Evolutionary conservation across 2,888 invertebrate genomes (phyloP).

Genomic region (Ptychoptera albimana): DNA sequence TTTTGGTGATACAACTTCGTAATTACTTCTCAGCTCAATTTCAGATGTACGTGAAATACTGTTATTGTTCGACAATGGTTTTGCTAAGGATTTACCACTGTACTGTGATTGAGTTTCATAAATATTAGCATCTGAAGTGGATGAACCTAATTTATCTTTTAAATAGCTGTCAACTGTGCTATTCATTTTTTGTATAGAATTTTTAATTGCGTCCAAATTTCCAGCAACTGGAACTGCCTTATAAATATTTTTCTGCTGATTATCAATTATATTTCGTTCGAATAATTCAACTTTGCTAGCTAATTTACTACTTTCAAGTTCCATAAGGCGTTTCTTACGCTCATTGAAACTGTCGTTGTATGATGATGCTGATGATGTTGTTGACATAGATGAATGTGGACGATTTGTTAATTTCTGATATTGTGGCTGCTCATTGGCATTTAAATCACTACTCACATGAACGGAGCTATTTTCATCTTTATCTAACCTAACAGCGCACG

Average conservation of each 20-base stretch:
- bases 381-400: slow-evolving; percentile 43
- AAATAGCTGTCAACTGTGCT: slow-evolving; percentile 30
- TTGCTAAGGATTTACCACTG: background rate
- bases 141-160: slow-evolving; percentile 22
- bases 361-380: slow-evolving; percentile 31
- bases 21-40: slow-evolving; percentile 7
- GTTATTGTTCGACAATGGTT: background rate
- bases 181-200: slow-evolving; percentile 30
- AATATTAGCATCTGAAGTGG: background rate
- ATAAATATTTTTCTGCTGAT: no score
- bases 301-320: slow-evolving; percentile 8
- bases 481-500: no score
- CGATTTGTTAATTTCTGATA: slow-evolving; percentile 17
- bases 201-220: slow-evolving; percentile 21
- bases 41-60: slow-evolving; percentile 6
- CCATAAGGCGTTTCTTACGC: slow-evolving; percentile 16
- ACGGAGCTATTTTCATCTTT: no score
- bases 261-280: slow-evolving; percentile 13
- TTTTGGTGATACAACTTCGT: slow-evolving; percentile 18
- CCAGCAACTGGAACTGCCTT: no score
- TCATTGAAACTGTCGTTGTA: slow-evolving; percentile 20
- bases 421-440: no score
- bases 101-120: background rate
- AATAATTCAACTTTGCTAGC: slow-evolving; percentile 26
- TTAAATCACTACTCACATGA: no score